A percentile compares a stretch with the other conserved stretches of the same genome.
Evolutionary conservation across 2,797 vertebrate species (phyloP).

Genomic region (Sebastes kiyomatsui): DNA sequence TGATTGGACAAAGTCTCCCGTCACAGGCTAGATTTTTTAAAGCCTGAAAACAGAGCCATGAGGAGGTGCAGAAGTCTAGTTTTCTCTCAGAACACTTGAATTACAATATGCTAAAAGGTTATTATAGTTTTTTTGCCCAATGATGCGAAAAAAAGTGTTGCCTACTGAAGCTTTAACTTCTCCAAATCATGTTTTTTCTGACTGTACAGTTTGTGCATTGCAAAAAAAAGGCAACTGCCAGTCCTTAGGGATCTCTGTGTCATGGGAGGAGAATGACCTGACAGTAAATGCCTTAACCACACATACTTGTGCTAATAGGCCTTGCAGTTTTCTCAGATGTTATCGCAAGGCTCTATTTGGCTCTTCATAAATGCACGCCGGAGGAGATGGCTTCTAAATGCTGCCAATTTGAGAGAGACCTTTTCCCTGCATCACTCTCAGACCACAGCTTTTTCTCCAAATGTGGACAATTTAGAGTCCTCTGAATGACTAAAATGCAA

Average conservation of each 20-base stretch:
- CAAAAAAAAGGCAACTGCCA: not conserved
- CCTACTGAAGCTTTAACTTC: not conserved
- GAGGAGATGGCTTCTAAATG: not conserved
- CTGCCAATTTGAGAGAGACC: not conserved
- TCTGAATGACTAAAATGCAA: conserved; percentile 2
- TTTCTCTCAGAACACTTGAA: too few species aligned
- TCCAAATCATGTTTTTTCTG: not conserved
- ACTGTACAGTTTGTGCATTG: not conserved
- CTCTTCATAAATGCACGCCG: not conserved
- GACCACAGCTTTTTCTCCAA: not conserved
- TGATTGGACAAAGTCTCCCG: too few species aligned
- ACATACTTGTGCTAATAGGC: not conserved
- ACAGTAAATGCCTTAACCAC: not conserved
- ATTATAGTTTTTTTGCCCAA: too few species aligned
- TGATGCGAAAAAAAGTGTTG: too few species aligned
- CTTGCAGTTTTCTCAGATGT: not conserved
- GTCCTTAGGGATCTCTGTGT: not conserved
- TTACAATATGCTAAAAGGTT: too few species aligned
- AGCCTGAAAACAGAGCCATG: too few species aligned
- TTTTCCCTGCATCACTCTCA: not conserved
- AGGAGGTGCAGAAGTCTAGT: too few species aligned
- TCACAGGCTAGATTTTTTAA: too few species aligned
- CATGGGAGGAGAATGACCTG: conserved; percentile 10
- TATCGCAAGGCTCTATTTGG: not conserved
- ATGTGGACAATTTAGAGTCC: not conserved